Percentiles rank a stretch among this genome's conserved stretches.
Conservation (phyloP, 2,888 invertebrate genomes). For the Helleia helle region DNA sequence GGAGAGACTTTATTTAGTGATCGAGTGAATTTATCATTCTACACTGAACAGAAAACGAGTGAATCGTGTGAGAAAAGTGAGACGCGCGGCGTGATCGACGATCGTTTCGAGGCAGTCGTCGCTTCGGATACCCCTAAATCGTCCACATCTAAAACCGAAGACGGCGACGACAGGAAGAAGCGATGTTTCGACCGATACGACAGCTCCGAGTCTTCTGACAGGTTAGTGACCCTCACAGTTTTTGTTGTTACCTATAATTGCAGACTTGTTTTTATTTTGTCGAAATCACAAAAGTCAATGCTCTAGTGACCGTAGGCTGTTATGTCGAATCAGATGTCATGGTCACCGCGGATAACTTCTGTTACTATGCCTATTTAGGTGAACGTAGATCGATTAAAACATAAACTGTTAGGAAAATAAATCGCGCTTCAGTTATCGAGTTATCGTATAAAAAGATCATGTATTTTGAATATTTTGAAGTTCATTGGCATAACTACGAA, state of each 20-base stretch:
- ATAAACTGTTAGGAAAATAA: too few species aligned
- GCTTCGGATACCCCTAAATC: constrained; percentile 52
- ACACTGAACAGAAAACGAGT: constrained; percentile 65
- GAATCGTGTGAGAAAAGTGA: constrained; percentile 72
- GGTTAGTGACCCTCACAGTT: constrained; percentile 71
- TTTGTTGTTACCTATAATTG: constrained; percentile 14
- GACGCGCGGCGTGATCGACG: constrained; percentile 60
- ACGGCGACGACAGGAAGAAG: constrained; percentile 81
- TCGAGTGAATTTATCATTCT: constrained; percentile 63
- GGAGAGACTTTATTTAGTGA: constrained; percentile 52
- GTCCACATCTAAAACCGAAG: constrained; percentile 40
- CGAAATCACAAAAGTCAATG: constrained; percentile 59
- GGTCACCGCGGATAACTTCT: constrained; percentile 52
- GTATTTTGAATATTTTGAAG: constrained; percentile 5
- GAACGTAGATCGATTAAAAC: too few species aligned
- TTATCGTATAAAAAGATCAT: neutral
- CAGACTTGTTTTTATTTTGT: constrained; percentile 39
- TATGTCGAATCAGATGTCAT: constrained; percentile 63
- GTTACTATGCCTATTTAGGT: constrained; percentile 34
- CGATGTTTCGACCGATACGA: constrained; percentile 93
- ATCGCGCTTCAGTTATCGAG: too few species aligned
- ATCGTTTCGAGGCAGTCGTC: constrained; percentile 41
- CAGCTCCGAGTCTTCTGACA: constrained; percentile 95
- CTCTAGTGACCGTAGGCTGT: constrained; percentile 70
- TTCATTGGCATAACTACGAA: constrained; percentile 10